Evolutionary conservation across 1,140 invertebrate species (phyloP).

Genomic region (Pseudomyrmex dendroicus): DNA sequence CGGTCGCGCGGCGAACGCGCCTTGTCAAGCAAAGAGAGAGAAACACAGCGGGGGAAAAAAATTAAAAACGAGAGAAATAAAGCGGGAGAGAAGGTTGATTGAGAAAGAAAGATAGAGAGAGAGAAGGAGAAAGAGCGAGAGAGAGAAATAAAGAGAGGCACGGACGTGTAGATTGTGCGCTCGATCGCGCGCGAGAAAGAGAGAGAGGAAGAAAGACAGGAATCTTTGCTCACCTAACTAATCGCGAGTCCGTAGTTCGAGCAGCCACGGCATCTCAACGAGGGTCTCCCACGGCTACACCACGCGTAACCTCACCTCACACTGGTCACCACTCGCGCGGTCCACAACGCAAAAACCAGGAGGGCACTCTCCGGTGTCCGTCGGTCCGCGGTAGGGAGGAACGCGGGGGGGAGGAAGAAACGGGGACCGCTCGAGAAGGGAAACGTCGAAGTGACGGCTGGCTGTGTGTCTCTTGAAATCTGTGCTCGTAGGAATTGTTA

Average conservation of each 20-base stretch:
- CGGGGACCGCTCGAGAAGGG: not conserved
- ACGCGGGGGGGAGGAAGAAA: too few relatives aligned
- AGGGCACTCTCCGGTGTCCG: conserved; percentile 44
- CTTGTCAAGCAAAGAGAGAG: conserved; percentile 53
- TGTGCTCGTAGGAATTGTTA: conserved; percentile 1
- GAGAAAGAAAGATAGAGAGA: not conserved
- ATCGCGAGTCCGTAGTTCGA: conserved; percentile 81
- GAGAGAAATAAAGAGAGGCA: not conserved
- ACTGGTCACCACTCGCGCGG: conserved; percentile 68
- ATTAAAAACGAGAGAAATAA: not conserved
- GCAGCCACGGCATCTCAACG: conserved; percentile 84
- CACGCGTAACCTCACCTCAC: conserved; percentile 78
- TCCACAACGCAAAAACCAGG: conserved; percentile 66
- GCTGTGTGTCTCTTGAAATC: conserved; percentile 15
- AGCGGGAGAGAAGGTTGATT: not conserved
- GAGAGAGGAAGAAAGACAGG: not conserved
- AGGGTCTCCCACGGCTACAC: conserved; percentile 74
- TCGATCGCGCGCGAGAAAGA: not conserved
- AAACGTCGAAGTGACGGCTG: not conserved
- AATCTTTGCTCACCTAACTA: conserved; percentile 81
- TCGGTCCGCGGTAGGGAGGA: not conserved
- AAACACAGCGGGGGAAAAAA: conserved; percentile 1
- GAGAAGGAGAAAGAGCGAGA: not conserved
- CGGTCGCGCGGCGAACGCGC: conserved; percentile 49
- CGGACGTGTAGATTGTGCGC: conserved; percentile 28